These are phyloP conservation scores for Eupithecia tripunctaria DNA, from an alignment of 2,888 invertebrate species.

Conservation along the genomic window DNA sequence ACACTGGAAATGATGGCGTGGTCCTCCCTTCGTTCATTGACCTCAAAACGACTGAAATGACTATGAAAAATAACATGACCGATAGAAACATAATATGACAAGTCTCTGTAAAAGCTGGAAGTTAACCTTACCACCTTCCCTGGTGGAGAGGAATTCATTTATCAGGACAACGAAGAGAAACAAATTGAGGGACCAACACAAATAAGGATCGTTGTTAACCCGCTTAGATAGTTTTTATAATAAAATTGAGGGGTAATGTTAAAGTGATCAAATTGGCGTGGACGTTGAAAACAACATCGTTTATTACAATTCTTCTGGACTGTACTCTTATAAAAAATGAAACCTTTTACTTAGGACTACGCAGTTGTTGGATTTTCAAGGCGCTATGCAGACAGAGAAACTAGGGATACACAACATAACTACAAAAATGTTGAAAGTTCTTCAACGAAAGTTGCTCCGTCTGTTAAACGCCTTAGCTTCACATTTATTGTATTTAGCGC, in stretches of 20 bases:
- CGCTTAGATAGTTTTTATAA: no score
- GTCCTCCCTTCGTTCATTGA: conserved; percentile 62
- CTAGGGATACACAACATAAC: no score
- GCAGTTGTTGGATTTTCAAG: conserved; percentile 47
- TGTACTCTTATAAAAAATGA: conserved; percentile 45
- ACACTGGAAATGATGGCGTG: conserved; percentile 6
- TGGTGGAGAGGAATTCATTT: conserved; percentile 49
- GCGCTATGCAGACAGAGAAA: no score
- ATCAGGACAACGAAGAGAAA: conserved; percentile 40
- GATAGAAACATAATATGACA: conserved; percentile 61
- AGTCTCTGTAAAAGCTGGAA: conserved; percentile 60
- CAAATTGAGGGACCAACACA: conserved; percentile 47
- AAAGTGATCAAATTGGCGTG: conserved; percentile 50
- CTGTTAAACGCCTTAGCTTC: no score
- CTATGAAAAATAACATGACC: conserved; percentile 48
- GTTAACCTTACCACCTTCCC: conserved; percentile 66
- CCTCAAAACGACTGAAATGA: conserved; percentile 57
- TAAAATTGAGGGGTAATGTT: no score
- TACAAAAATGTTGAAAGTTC: no score
- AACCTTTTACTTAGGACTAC: conserved; percentile 36
- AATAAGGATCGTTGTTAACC: no score
- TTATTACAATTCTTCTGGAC: conserved; percentile 55
- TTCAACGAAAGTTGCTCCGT: no score
- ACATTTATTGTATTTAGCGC: no score
- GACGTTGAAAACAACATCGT: conserved; percentile 47